Evolutionary conservation across 2,797 vertebrate genomes (phyloP).

Genomic region (Melanotaenia maccullochi): DNA sequence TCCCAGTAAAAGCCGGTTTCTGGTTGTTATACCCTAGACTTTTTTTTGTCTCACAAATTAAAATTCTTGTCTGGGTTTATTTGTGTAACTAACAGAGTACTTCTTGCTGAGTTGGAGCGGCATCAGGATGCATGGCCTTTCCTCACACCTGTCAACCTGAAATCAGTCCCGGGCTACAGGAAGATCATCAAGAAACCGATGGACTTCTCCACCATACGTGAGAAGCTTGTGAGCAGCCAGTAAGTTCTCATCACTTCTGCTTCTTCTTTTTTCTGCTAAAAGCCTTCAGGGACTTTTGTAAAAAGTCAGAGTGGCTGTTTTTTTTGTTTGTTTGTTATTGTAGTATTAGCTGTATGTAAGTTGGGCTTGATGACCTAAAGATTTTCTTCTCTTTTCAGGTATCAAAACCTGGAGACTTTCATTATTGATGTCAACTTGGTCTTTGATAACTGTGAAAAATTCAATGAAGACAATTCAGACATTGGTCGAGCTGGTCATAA

Average conservation of each 20-base stretch:
- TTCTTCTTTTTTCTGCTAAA: conserved; percentile 26
- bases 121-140: conserved; percentile 99
- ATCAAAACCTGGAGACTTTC: conserved; percentile 95
- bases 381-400: conserved; percentile 80
- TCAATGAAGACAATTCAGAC: conserved; percentile 99
- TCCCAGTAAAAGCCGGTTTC: not conserved
- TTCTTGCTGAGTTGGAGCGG: conserved; percentile 95
- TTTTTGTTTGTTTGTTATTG: conserved; percentile 9
- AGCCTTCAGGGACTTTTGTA: conserved; percentile 6
- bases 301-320: conserved; percentile 28
- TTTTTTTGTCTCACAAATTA: not conserved
- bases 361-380: not conserved
- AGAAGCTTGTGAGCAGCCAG: conserved; percentile 98
- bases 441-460: conserved; percentile 99
- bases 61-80: conserved; percentile 20
- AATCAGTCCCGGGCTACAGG: conserved; percentile 96
- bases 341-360: not conserved
- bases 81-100: conserved; percentile 81
- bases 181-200: conserved; percentile 99
- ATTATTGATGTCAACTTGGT: conserved; percentile 97
- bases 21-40: not conserved
- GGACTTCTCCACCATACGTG: conserved; percentile 99
- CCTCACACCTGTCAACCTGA: conserved; percentile 97
- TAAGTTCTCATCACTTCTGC: conserved; percentile 82
- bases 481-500: conserved; percentile 97